A percentile compares a stretch with the other conserved stretches of the same genome.
Conservation (phyloP, 2,888 invertebrate genomes). For the Spialia ferax region DNA sequence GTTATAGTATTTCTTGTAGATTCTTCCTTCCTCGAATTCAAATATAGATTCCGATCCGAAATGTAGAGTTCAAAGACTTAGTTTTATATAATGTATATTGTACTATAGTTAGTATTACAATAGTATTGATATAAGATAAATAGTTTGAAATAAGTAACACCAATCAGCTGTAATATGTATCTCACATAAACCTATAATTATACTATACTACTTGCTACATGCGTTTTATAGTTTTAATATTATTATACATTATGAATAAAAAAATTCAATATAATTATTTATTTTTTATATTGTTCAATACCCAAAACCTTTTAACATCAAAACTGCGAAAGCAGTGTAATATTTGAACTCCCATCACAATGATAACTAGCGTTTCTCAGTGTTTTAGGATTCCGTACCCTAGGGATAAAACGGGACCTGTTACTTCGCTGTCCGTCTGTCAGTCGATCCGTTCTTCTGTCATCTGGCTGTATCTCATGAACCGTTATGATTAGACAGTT, state of each 20-base stretch:
- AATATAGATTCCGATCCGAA: neutral
- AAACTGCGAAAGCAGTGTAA: too few relatives aligned
- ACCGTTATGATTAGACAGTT: too few relatives aligned
- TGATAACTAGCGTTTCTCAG: too few relatives aligned
- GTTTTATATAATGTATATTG: neutral
- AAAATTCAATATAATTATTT: neutral
- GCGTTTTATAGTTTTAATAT: neutral
- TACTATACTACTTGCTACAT: slow-evolving; percentile 1
- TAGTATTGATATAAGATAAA: neutral
- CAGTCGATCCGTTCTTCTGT: too few relatives aligned
- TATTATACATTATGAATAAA: neutral
- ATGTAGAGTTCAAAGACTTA: neutral
- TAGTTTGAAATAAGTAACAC: slow-evolving; percentile 11
- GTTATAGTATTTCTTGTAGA: neutral
- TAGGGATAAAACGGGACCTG: too few relatives aligned
- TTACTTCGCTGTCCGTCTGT: too few relatives aligned
- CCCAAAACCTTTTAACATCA: neutral
- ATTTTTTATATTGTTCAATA: neutral
- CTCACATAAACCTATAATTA: slow-evolving; percentile 26
- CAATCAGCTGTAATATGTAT: slow-evolving; percentile 38
- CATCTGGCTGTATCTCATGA: too few relatives aligned
- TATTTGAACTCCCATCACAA: too few relatives aligned
- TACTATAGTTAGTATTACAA: slow-evolving; percentile 10
- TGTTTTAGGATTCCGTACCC: too few relatives aligned
- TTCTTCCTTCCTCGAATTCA: neutral